Evolutionary conservation across 2,113 vertebrate species (phyloP).

Genomic region (Mustelus asterias): DNA sequence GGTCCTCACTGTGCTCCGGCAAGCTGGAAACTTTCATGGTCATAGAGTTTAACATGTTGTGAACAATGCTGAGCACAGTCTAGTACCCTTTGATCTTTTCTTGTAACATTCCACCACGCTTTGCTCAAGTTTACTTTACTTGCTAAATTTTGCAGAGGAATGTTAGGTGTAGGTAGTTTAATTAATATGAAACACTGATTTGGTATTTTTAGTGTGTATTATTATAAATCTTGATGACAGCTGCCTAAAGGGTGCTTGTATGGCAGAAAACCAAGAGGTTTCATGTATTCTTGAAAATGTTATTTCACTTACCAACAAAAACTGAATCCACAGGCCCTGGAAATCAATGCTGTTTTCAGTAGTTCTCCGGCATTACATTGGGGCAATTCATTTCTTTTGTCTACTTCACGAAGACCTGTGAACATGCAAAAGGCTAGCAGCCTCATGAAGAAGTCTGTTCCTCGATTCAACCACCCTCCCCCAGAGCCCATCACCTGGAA

Average conservation of each 20-base stretch:
- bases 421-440: not conserved
- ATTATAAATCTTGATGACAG: constrained; percentile 7
- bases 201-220: not conserved
- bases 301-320: not conserved
- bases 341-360: not conserved
- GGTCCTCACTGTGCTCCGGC: not conserved
- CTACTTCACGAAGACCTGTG: not conserved
- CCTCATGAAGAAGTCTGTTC: too few species aligned
- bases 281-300: not conserved
- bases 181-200: not conserved
- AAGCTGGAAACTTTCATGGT: not conserved
- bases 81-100: not conserved
- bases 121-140: not conserved
- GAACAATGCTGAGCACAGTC: not conserved
- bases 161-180: not conserved
- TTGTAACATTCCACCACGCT: not conserved
- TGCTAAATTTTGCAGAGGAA: not conserved
- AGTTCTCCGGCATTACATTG: not conserved
- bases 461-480: too few species aligned
- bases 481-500: too few species aligned
- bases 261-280: not conserved
- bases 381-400: not conserved
- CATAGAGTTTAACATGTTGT: not conserved
- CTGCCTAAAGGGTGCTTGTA: not conserved
- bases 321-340: not conserved